These are phyloP conservation scores for Sphaerophoria rueppellii DNA, from an alignment of 2,888 invertebrate genomes.

Conservation along the genomic window DNA sequence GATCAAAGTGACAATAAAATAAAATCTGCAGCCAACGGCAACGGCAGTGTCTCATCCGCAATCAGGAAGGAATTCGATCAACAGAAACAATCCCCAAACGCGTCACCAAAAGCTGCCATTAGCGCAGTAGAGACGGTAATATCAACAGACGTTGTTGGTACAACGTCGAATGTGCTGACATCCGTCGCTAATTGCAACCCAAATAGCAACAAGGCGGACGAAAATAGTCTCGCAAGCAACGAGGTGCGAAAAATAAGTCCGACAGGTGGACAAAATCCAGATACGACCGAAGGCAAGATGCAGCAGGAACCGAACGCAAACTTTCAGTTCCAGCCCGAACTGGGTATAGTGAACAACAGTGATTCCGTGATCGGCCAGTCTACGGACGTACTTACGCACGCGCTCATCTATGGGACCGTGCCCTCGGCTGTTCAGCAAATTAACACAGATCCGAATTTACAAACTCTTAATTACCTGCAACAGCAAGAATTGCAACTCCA, in stretches of 20 bases:
- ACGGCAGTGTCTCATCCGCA: slow-evolving; percentile 36
- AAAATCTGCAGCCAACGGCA: slow-evolving; percentile 35
- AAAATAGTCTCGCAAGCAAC: slow-evolving; percentile 58
- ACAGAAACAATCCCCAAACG: slow-evolving; percentile 36
- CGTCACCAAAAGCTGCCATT: slow-evolving; percentile 38
- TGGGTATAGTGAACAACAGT: slow-evolving; percentile 81
- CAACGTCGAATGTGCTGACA: slow-evolving; percentile 63
- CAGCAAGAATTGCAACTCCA: slow-evolving; percentile 81
- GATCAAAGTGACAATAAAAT: slow-evolving; percentile 53
- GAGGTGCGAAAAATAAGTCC: slow-evolving; percentile 75
- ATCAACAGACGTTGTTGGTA: slow-evolving; percentile 59
- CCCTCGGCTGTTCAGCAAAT: slow-evolving; percentile 78
- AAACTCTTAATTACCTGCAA: slow-evolving; percentile 79
- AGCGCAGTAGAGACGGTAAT: slow-evolving; percentile 27
- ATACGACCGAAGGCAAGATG: slow-evolving; percentile 76
- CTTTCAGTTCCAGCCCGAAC: slow-evolving; percentile 82
- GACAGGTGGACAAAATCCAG: slow-evolving; percentile 69
- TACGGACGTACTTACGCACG: slow-evolving; percentile 80
- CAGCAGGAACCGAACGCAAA: slow-evolving; percentile 82
- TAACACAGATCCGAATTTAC: slow-evolving; percentile 78
- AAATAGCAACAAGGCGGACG: slow-evolving; percentile 66
- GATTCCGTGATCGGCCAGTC: slow-evolving; percentile 64
- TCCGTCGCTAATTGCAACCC: slow-evolving; percentile 64
- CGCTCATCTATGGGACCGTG: slow-evolving; percentile 80
- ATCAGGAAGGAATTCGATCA: slow-evolving; percentile 56